phyloP scores from a whole-genome alignment of 1,140 invertebrate species.

The Bilobella aurantiaca region DNA sequence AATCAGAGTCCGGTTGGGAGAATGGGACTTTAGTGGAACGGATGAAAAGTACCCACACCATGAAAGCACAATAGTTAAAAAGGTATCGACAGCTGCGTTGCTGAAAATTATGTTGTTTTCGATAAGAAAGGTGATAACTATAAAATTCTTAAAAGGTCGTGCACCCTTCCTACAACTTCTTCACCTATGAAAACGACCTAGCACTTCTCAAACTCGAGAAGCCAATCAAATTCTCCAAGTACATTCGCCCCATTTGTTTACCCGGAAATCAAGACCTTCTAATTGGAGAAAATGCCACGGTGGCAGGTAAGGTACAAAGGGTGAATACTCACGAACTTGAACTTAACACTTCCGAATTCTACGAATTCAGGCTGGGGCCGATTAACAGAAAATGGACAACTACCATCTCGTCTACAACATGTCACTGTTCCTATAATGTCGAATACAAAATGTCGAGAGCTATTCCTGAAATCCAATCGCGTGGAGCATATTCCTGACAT shows the following conservation, averaged over 20 bases:
- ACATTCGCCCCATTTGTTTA: conserved; percentile 81
- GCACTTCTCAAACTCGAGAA: conserved; percentile 70
- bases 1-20: conserved; percentile 82
- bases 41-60: conserved; percentile 67
- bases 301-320: conserved; percentile 37
- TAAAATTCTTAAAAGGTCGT: conserved; percentile 46
- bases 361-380: conserved; percentile 17
- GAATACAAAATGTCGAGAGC: conserved; percentile 80
- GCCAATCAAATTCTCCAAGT: conserved; percentile 55
- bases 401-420: conserved; percentile 78
- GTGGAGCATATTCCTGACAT: conserved; percentile 89
- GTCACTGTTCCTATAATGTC: conserved; percentile 86
- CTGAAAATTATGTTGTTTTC: background rate
- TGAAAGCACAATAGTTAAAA: conserved; percentile 68
- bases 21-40: conserved; percentile 71
- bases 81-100: conserved; percentile 40
- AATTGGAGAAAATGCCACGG: conserved; percentile 79
- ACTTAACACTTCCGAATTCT: background rate
- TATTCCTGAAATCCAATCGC: conserved; percentile 78
- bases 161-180: conserved; percentile 88
- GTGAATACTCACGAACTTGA: background rate
- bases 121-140: background rate
- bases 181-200: conserved; percentile 88
- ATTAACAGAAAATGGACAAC: conserved; percentile 75
- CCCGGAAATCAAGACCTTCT: conserved; percentile 72